These are phyloP conservation scores for Brachystomella parvula DNA, from an alignment of 1,140 invertebrate species.

Conservation along the genomic window DNA sequence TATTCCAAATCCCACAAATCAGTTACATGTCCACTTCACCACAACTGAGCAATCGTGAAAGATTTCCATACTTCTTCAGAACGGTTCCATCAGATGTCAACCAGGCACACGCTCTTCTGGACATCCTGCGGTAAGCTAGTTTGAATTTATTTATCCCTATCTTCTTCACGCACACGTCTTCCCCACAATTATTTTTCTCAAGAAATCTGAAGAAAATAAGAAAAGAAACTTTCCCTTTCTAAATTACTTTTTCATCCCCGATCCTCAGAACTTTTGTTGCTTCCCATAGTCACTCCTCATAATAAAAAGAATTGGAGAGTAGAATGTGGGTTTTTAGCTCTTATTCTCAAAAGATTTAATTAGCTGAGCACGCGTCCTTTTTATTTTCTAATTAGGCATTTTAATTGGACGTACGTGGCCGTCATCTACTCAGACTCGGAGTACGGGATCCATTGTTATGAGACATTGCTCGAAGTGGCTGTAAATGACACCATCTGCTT, in stretches of 20 bases:
- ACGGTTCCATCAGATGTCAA: slow-evolving; percentile 55
- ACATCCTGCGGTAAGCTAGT: slow-evolving; percentile 47
- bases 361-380: too few species aligned
- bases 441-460: slow-evolving; percentile 50
- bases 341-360: too few species aligned
- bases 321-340: background rate
- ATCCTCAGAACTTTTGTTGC: background rate
- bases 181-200: background rate
- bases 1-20: slow-evolving; percentile 54
- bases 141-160: background rate
- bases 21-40: slow-evolving; percentile 56
- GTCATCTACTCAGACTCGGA: slow-evolving; percentile 54
- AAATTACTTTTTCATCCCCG: too few species aligned
- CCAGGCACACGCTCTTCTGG: slow-evolving; percentile 52
- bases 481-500: slow-evolving; percentile 50
- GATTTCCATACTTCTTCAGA: slow-evolving; percentile 53
- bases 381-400: too few species aligned
- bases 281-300: background rate
- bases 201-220: background rate
- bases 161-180: background rate
- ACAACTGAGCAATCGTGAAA: slow-evolving; percentile 49
- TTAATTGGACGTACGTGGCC: slow-evolving; percentile 52
- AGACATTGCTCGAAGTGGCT: slow-evolving; percentile 47
- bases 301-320: background rate
- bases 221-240: background rate